Evolutionary conservation across 2,888 invertebrate genomes (phyloP).

Genomic region (Ochropacha duplaris): DNA sequence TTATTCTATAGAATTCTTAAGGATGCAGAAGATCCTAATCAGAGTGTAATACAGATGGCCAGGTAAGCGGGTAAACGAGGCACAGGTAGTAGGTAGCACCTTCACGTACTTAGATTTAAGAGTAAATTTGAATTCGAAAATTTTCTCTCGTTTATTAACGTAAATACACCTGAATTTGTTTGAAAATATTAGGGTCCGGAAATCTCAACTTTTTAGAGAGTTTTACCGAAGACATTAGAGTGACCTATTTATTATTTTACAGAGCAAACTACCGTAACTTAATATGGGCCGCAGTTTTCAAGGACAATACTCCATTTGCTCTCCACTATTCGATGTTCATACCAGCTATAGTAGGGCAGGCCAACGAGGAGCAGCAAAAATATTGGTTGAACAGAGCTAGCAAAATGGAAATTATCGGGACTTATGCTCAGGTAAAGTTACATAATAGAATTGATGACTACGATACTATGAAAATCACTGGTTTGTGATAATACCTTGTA

Average conservation of each 20-base stretch:
- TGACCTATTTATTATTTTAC: not conserved
- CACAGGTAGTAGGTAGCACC: no score
- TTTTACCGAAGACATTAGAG: not conserved
- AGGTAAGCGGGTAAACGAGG: conserved; percentile 76
- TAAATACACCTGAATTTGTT: no score
- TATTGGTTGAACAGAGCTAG: conserved; percentile 92
- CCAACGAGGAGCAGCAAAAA: conserved; percentile 91
- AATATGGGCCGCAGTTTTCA: conserved; percentile 85
- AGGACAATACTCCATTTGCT: conserved; percentile 86
- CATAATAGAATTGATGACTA: not conserved
- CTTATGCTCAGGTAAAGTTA: conserved; percentile 91
- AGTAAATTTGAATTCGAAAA: no score
- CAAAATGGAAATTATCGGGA: conserved; percentile 92
- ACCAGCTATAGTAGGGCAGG: conserved; percentile 92
- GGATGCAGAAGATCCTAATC: conserved; percentile 83
- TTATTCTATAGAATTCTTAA: conserved; percentile 85
- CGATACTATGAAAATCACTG: not conserved
- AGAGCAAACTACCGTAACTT: conserved; percentile 84
- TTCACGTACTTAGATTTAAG: no score
- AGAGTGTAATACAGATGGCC: conserved; percentile 84
- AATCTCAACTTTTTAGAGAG: no score
- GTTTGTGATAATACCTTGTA: no score
- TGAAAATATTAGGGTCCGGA: no score
- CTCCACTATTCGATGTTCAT: conserved; percentile 96
- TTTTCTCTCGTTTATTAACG: no score